Evolutionary conservation across 2,113 vertebrate species (phyloP).

Genomic region (Nothocercus julius): DNA sequence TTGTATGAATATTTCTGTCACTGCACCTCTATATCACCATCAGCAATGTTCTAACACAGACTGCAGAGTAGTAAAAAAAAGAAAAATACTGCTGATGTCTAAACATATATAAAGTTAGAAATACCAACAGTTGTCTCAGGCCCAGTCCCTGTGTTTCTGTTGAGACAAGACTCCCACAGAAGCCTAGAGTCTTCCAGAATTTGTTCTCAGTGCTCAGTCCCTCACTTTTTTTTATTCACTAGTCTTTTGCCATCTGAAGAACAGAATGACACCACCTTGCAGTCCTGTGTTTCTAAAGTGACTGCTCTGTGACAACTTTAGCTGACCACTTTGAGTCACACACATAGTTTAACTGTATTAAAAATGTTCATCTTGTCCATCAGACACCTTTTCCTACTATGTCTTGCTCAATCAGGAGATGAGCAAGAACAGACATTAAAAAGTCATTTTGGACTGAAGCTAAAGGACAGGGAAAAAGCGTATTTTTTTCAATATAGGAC

Average conservation of each 20-base stretch:
- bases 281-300: not conserved
- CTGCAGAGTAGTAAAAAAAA: not conserved
- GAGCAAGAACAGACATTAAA: not conserved
- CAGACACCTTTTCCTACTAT: not conserved
- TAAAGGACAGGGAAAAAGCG: not conserved
- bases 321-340: not conserved
- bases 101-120: not conserved
- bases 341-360: not conserved
- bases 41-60: not conserved
- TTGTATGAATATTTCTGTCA: not conserved
- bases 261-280: not conserved
- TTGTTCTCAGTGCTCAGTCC: not conserved
- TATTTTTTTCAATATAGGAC: not conserved
- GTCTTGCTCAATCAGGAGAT: not conserved
- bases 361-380: not conserved
- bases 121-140: not conserved
- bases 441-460: too few species aligned
- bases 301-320: not conserved
- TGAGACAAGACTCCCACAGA: not conserved
- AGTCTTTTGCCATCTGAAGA: not conserved
- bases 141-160: not conserved
- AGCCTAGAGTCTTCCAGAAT: not conserved
- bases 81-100: not conserved
- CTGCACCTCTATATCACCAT: not conserved
- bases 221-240: not conserved